A percentile compares a stretch with the other conserved stretches of the same genome.
phyloP scores from a whole-genome alignment of 1,140 invertebrate genomes.

The Lordiphosa clarofinis region DNA sequence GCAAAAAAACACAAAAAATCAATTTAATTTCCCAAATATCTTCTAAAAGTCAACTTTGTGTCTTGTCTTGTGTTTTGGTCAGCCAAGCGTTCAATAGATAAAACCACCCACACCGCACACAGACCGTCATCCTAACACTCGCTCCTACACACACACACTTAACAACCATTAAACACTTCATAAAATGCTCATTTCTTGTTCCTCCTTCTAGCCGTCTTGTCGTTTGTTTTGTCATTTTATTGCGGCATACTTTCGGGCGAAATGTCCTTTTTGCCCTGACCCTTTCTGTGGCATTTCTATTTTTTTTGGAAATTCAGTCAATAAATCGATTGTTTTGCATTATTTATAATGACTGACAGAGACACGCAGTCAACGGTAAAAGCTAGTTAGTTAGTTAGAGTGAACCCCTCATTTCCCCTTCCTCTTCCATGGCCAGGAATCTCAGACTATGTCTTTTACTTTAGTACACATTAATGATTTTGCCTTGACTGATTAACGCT shows the following conservation, averaged over 20 bases:
- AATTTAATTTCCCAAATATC: constrained; percentile 44
- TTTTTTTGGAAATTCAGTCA: constrained; percentile 56
- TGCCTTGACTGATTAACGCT: constrained; percentile 44
- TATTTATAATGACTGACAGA: constrained; percentile 58
- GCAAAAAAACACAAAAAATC: constrained; percentile 50
- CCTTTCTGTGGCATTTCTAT: constrained; percentile 5
- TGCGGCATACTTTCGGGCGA: constrained; percentile 51
- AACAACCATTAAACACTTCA: constrained; percentile 77
- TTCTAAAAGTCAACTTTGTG: constrained; percentile 10
- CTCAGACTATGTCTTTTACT: constrained; percentile 1
- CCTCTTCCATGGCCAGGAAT: neutral
- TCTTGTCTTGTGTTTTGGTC: constrained; percentile 38
- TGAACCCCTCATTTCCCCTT: constrained; percentile 15
- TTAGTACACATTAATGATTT: constrained; percentile 53
- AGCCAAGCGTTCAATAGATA: constrained; percentile 67
- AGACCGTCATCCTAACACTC: constrained; percentile 7
- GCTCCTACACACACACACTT: constrained; percentile 44
- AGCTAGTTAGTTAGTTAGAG: constrained; percentile 27
- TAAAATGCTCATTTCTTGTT: constrained; percentile 73
- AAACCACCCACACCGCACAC: constrained; percentile 38
- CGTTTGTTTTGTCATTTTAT: constrained; percentile 67
- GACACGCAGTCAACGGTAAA: constrained; percentile 35
- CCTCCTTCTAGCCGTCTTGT: constrained; percentile 21
- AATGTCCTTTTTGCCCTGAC: constrained; percentile 19
- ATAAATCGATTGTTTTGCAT: constrained; percentile 69